phyloP scores from a whole-genome alignment of 2,113 vertebrate genomes.

The Crotalus tigris region DNA sequence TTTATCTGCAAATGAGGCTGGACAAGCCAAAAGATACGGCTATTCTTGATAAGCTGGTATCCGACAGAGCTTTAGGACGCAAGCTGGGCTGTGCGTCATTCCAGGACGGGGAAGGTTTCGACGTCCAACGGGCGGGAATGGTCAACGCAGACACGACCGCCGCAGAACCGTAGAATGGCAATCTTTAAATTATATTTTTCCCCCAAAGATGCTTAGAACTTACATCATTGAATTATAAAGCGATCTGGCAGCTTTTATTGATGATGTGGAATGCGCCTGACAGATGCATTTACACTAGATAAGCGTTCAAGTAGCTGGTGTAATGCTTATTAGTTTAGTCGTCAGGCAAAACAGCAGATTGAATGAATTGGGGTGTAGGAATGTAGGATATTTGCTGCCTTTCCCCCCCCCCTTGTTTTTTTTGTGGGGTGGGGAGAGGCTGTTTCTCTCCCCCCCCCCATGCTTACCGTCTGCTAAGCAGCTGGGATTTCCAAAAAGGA shows the following conservation, averaged over 20 bases:
- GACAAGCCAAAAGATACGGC: background rate
- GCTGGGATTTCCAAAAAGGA: slow-evolving; percentile 58
- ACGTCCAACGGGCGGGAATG: slow-evolving; percentile 60
- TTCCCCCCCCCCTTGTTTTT: background rate
- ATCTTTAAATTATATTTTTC: slow-evolving; percentile 68
- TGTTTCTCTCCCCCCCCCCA: slow-evolving; percentile 47
- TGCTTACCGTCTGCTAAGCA: slow-evolving; percentile 71
- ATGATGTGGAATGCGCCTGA: slow-evolving; percentile 72
- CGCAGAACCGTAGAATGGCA: slow-evolving; percentile 50
- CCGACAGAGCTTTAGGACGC: background rate
- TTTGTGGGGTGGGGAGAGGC: background rate
- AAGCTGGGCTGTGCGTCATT: slow-evolving; percentile 39
- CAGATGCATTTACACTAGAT: slow-evolving; percentile 73
- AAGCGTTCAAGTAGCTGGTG: slow-evolving; percentile 66
- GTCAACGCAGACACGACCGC: slow-evolving; percentile 48
- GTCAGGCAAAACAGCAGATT: slow-evolving; percentile 73
- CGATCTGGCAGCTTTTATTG: slow-evolving; percentile 71
- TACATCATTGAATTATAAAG: slow-evolving; percentile 70
- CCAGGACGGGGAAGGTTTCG: background rate
- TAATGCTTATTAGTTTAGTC: slow-evolving; percentile 74
- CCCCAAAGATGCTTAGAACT: slow-evolving; percentile 64
- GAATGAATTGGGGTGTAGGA: slow-evolving; percentile 66
- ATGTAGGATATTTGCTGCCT: slow-evolving; percentile 60
- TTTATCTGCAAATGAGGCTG: no score
- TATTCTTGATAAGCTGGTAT: background rate